Evolutionary conservation across 2,888 invertebrate species (phyloP).

Genomic region (Acronicta leporina): DNA sequence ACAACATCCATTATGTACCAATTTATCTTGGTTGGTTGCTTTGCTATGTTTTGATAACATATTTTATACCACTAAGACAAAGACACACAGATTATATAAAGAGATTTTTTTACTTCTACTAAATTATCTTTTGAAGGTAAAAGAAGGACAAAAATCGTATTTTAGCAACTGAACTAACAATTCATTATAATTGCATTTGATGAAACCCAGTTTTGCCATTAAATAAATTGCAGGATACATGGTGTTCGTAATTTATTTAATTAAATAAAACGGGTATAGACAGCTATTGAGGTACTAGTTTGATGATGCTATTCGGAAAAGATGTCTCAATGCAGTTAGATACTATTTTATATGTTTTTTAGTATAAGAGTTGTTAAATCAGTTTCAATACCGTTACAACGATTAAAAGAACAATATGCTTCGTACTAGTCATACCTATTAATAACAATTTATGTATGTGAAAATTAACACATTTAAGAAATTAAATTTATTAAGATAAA

Average conservation of each 20-base stretch:
- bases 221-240: slow-evolving; percentile 10
- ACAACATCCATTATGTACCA: not conserved
- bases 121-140: slow-evolving; percentile 7
- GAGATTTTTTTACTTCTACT: not conserved
- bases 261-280: not conserved
- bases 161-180: slow-evolving; percentile 11
- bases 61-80: too few relatives aligned
- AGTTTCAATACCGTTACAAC: not conserved
- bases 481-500: not conserved
- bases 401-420: not conserved
- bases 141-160: slow-evolving; percentile 19
- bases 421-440: not conserved
- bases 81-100: not conserved
- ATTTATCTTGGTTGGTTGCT: too few relatives aligned
- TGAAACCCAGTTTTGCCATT: slow-evolving; percentile 12
- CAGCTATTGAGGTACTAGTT: not conserved
- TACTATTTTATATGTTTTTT: not conserved
- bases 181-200: slow-evolving; percentile 2
- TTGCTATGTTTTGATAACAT: too few relatives aligned
- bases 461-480: not conserved
- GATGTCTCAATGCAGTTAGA: not conserved
- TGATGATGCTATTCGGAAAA: not conserved
- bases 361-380: not conserved
- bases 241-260: slow-evolving; percentile 8
- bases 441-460: not conserved